Base-by-base conservation (phyloP, 2,888 invertebrate genomes). In the Lacanobia wlatinum region DNA sequence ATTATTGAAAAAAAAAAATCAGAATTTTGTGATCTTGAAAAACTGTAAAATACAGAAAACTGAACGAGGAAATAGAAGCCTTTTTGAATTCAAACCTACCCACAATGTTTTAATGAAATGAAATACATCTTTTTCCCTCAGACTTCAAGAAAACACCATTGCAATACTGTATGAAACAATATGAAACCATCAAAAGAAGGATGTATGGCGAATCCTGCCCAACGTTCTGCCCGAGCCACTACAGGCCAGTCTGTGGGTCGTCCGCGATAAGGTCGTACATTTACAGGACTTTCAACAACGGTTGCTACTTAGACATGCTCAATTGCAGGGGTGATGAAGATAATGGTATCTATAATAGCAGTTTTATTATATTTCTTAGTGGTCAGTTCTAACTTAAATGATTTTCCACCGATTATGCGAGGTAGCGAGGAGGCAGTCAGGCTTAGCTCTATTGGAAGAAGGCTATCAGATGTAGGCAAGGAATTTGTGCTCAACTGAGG, bases 241-340 rank as follows among this genome's bases (percentile, higher is more conserved):
- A 94, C 71, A 84, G 93, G 0, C 96, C 96, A 0, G 93, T 96
- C 0, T 96, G 96, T 65, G 96, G 88, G 0, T 92, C 92, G 0
- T 90, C 91, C 0, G 90, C 89, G 34, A 62, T 88, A 0, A 90
- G 90, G 18, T 72, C 84, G 14, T 95, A 95, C 52, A 65, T 80
- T 0, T 95, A 95, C 61, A 90, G 90, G 48, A 87, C 92, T 0
- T 96, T 96, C 68, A 93, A 73, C 28, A 96, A 96, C 66, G 92
- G 91, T 2, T 96, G 96, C 70, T 91, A 90, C 65, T 80, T 95
- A 2, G 95, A 96, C 60, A 93, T 95, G 94, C n/a, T 94, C 8
- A 94, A 93, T 73, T 96, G 96, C 64, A 89, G 95, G 23, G 94
- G 94, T 0, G 90, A 90, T n/a, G 94, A 94, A 5, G 91, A 93